Conservation (phyloP, 2,797 vertebrate species). For the Phoxinus dragarum region DNA sequence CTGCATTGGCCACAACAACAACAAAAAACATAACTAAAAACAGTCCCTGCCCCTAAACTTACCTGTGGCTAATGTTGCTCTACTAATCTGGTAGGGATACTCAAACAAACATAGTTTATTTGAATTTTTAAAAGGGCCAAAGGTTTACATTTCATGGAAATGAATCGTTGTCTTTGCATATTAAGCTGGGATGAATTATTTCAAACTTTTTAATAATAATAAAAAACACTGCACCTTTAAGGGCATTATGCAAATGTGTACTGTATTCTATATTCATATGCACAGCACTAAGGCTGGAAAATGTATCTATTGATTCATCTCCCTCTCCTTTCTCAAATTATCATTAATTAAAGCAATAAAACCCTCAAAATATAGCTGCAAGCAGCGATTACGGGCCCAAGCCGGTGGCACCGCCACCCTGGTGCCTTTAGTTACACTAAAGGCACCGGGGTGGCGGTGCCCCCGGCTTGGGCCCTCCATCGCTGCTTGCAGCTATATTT, state of each 20-base stretch:
- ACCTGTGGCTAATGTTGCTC: background rate
- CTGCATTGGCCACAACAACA: too few species aligned
- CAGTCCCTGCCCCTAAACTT: background rate
- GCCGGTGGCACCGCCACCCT: too few species aligned
- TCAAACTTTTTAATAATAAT: background rate
- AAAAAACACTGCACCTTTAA: background rate
- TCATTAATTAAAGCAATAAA: slow-evolving; percentile 72
- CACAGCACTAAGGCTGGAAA: background rate
- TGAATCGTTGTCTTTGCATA: background rate
- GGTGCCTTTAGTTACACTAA: too few species aligned
- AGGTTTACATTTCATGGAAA: background rate
- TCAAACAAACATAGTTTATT: background rate
- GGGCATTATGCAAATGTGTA: background rate
- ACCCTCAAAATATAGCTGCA: too few species aligned
- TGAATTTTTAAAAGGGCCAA: background rate
- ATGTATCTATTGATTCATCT: slow-evolving; percentile 27
- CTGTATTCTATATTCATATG: background rate
- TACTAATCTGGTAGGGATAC: background rate
- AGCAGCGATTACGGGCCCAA: too few species aligned
- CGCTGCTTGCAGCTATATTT: too few species aligned
- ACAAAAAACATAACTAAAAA: too few species aligned
- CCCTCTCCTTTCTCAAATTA: slow-evolving; percentile 34
- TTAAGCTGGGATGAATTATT: background rate
- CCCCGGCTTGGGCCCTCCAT: too few species aligned
- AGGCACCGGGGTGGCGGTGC: too few species aligned